Evolutionary conservation across 2,888 invertebrate genomes (phyloP).

Genomic region (Ethmia dodecea): DNA sequence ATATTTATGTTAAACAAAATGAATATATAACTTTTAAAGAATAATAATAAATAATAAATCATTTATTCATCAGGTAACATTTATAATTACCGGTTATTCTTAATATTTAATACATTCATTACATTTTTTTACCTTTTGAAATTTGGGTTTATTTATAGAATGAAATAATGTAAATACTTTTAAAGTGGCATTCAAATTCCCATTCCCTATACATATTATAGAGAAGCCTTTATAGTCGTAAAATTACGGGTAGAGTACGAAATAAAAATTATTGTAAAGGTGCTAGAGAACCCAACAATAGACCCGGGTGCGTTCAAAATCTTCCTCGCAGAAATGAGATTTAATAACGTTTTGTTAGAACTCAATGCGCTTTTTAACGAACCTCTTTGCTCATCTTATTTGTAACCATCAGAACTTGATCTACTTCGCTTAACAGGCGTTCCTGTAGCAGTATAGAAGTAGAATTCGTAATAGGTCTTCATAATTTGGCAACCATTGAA

Average conservation of each 20-base stretch:
- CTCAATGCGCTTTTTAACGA: constrained; percentile 59
- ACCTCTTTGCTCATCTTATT: constrained; percentile 48
- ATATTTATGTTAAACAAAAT: too few species aligned
- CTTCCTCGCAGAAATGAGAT: constrained; percentile 52
- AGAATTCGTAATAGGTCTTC: constrained; percentile 28
- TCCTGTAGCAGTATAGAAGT: not conserved
- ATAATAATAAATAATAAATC: too few species aligned
- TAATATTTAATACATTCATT: too few species aligned
- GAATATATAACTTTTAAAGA: too few species aligned
- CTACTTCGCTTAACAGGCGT: constrained; percentile 14
- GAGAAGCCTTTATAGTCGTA: constrained; percentile 17
- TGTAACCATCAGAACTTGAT: constrained; percentile 36
- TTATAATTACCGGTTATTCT: too few species aligned
- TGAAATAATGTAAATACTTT: too few species aligned
- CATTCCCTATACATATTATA: too few species aligned
- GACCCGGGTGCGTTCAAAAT: constrained; percentile 33
- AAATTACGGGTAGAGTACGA: constrained; percentile 19
- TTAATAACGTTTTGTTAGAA: constrained; percentile 68
- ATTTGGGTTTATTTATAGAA: too few species aligned
- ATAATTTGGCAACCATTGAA: constrained; percentile 31
- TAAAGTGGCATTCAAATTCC: too few species aligned
- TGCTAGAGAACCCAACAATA: constrained; percentile 38
- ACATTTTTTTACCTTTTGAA: too few species aligned
- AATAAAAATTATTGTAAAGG: constrained; percentile 34
- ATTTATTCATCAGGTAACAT: too few species aligned